Conservation (phyloP, 1,140 invertebrate species). For the Rhyzopertha dominica region DNA sequence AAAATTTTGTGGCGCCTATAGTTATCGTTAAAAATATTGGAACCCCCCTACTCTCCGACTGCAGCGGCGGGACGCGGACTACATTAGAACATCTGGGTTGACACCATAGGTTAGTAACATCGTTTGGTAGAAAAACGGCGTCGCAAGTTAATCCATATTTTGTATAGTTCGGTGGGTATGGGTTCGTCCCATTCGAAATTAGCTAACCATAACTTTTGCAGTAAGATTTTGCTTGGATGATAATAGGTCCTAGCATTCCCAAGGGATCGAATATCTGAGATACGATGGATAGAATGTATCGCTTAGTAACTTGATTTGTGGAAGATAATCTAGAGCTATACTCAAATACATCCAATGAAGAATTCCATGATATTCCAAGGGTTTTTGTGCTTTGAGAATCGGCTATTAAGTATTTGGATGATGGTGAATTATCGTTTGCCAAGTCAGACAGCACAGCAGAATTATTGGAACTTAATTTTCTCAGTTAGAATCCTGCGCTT, state of each 20-base stretch:
- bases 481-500: too few relatives aligned
- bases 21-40: too few relatives aligned
- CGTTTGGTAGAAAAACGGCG: too few relatives aligned
- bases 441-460: too few relatives aligned
- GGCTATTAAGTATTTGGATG: not conserved
- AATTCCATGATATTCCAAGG: constrained; percentile 35
- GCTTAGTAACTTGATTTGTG: constrained; percentile 31
- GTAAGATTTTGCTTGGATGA: constrained; percentile 41
- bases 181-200: constrained; percentile 44
- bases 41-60: too few relatives aligned
- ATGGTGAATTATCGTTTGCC: not conserved
- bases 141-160: constrained; percentile 26
- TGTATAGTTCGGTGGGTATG: constrained; percentile 31
- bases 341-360: constrained; percentile 28
- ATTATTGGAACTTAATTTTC: too few relatives aligned
- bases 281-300: constrained; percentile 37
- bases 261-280: constrained; percentile 44
- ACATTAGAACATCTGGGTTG: too few relatives aligned
- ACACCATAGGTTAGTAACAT: too few relatives aligned
- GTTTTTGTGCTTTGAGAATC: constrained; percentile 24
- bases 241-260: constrained; percentile 38
- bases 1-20: too few relatives aligned
- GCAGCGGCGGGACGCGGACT: too few relatives aligned
- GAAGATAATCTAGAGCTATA: constrained; percentile 26
- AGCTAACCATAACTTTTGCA: constrained; percentile 44